Conservation (phyloP, 2,797 vertebrate species). For the Gadopsis bispinosus region DNA sequence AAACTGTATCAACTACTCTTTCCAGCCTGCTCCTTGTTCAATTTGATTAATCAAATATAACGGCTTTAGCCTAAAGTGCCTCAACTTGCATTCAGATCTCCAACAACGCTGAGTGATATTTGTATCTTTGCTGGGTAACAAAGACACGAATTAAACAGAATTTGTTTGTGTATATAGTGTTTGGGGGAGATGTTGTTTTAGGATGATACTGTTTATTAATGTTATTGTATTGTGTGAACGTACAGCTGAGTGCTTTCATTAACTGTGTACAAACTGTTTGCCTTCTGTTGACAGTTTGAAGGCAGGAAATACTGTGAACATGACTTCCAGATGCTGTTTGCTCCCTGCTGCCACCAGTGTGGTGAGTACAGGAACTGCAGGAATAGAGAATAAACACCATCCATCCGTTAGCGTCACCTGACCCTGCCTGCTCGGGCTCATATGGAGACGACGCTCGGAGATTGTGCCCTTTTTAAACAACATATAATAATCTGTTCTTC, state of each 20-base stretch:
- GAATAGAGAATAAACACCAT: background rate
- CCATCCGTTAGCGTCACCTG: background rate
- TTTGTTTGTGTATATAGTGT: background rate
- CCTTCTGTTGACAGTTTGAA: constrained; percentile 88
- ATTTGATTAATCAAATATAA: no score
- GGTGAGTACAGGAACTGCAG: constrained; percentile 86
- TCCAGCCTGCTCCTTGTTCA: background rate
- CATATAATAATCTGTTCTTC: constrained; percentile 19
- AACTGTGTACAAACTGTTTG: constrained; percentile 13
- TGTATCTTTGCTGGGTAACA: background rate
- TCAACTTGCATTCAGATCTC: no score
- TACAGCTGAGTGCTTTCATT: background rate
- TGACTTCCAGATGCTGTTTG: constrained; percentile 99
- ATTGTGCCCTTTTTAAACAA: background rate
- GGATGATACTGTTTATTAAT: background rate
- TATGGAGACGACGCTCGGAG: background rate
- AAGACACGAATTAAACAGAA: background rate
- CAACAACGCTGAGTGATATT: no score
- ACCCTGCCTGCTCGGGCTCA: background rate
- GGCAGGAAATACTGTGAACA: constrained; percentile 99
- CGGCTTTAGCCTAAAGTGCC: no score
- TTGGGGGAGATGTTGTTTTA: background rate
- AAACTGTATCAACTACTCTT: background rate
- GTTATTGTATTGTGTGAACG: background rate
- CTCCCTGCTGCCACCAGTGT: constrained; percentile 98